A percentile compares a stretch with the other conserved stretches of the same genome.
Conservation (phyloP, 2,888 invertebrate species). For the Oscheius sp. region DNA sequence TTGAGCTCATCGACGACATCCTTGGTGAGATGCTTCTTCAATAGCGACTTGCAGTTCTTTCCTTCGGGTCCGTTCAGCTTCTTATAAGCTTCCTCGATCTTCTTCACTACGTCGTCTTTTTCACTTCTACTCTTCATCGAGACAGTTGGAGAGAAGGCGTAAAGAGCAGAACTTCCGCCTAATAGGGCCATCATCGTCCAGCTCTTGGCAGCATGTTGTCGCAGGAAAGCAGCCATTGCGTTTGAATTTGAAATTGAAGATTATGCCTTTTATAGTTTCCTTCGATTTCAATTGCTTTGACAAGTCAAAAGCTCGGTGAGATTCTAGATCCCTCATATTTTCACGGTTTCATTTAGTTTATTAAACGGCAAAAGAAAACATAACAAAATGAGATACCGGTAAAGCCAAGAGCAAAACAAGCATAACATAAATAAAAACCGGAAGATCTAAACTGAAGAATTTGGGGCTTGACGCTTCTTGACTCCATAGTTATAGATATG, state of each 20-base stretch:
- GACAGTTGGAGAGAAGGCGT: conserved; percentile 44
- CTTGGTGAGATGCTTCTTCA: conserved; percentile 67
- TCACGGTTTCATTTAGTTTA: not conserved
- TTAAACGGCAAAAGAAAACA: conserved; percentile 9
- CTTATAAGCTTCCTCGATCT: conserved; percentile 43
- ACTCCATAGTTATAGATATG: conserved; percentile 98
- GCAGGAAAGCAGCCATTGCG: no score
- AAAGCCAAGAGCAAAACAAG: conserved; percentile 13
- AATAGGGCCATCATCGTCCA: no score
- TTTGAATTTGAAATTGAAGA: no score
- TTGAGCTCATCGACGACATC: conserved; percentile 76
- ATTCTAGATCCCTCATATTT: not conserved
- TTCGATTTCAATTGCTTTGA: no score
- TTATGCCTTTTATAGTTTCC: no score
- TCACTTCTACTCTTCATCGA: conserved; percentile 34
- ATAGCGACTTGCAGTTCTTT: conserved; percentile 80
- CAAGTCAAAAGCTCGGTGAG: not conserved
- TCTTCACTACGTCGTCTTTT: conserved; percentile 47
- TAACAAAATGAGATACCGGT: conserved; percentile 24
- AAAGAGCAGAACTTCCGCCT: conserved; percentile 44
- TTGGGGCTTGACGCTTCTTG: conserved; percentile 74
- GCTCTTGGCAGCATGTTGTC: no score
- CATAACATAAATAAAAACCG: not conserved
- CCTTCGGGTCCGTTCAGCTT: conserved; percentile 55
- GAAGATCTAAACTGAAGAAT: not conserved